Conservation (phyloP, 2,113 vertebrate genomes). For the Planiliza haematocheilus region DNA sequence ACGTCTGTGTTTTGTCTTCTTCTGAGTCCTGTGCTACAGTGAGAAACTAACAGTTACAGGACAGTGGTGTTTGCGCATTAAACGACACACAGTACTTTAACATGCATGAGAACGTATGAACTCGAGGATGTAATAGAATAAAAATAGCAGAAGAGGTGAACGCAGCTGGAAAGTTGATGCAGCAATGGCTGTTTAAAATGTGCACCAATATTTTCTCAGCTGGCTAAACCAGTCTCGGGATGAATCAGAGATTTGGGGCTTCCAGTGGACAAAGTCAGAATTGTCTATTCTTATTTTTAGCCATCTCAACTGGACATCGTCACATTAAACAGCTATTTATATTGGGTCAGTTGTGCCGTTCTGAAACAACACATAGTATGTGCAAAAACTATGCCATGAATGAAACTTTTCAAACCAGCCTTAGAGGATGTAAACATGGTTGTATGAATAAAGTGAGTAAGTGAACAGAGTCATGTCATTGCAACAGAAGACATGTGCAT, state of each 20-base stretch:
- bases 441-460: no score
- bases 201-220: slow-evolving; percentile 18
- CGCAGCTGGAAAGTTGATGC: slow-evolving; percentile 9
- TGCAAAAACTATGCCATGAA: no score
- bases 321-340: slow-evolving; percentile 15
- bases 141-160: slow-evolving; percentile 8
- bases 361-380: no score
- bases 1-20: neutral
- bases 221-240: neutral
- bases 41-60: neutral
- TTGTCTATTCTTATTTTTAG: slow-evolving; percentile 14
- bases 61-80: neutral
- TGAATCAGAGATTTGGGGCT: slow-evolving; percentile 12
- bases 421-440: no score
- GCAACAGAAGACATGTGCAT: no score
- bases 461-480: no score
- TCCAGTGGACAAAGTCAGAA: neutral
- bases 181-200: neutral
- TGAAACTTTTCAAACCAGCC: no score
- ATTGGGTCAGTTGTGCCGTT: slow-evolving; percentile 11
- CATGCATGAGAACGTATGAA: neutral
- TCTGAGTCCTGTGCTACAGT: neutral
- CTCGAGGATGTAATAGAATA: slow-evolving; percentile 15
- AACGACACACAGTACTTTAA: neutral
- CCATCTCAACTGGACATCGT: neutral